These are phyloP conservation scores for Poecile atricapillus DNA, from an alignment of 2,113 vertebrate genomes.

Conservation along the genomic window DNA sequence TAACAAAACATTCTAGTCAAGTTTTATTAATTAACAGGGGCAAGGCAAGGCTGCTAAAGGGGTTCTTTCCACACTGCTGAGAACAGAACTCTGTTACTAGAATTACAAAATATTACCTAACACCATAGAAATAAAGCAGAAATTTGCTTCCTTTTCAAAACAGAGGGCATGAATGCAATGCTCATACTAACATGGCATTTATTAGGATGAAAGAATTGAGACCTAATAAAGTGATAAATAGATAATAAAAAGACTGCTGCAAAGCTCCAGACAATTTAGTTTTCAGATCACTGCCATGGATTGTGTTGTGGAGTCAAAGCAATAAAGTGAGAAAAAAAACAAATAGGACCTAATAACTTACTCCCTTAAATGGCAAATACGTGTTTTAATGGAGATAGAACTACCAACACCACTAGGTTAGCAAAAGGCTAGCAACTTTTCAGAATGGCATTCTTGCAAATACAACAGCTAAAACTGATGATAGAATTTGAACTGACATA, in stretches of 20 bases:
- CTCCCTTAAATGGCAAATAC: background rate
- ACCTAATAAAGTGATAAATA: background rate
- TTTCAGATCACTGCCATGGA: background rate
- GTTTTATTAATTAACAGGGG: background rate
- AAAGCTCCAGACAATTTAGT: background rate
- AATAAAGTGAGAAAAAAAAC: background rate
- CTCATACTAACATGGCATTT: background rate
- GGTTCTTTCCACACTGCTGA: background rate
- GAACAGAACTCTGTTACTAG: background rate
- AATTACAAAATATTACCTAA: background rate
- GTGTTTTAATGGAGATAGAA: background rate
- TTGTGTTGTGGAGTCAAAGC: background rate
- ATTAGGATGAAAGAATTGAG: background rate
- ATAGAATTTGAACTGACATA: background rate
- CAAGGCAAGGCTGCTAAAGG: background rate
- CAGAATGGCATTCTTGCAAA: background rate
- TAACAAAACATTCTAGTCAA: background rate
- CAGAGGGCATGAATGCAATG: rapidly evolving
- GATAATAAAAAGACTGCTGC: background rate
- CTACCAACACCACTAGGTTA: background rate
- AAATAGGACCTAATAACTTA: background rate
- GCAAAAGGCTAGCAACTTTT: background rate
- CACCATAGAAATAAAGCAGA: background rate
- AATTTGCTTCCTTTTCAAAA: background rate
- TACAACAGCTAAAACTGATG: background rate